These are phyloP conservation scores for Cecropterus lyciades DNA, from an alignment of 1,140 invertebrate genomes.

Conservation along the genomic window DNA sequence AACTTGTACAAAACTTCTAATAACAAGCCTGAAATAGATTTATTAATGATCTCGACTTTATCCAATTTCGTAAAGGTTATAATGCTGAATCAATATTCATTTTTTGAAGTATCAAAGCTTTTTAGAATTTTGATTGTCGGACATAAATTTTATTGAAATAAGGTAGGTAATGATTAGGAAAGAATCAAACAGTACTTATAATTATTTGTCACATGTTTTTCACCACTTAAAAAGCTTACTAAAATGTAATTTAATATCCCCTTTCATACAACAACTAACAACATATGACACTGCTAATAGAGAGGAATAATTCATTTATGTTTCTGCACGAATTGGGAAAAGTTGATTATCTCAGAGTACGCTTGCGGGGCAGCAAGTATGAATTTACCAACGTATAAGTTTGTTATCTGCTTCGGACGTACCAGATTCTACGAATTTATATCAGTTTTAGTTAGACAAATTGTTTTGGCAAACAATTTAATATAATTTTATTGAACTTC, in stretches of 20 bases:
- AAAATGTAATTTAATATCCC: too few relatives aligned
- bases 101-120: too few relatives aligned
- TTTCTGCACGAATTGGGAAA: background rate
- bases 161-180: too few relatives aligned
- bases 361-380: too few relatives aligned
- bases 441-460: background rate
- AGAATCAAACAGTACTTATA: too few relatives aligned
- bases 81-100: background rate
- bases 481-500: background rate
- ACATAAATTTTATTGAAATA: too few relatives aligned
- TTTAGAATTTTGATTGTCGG: too few relatives aligned
- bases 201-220: too few relatives aligned
- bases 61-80: background rate
- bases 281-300: background rate
- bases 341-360: background rate
- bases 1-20: conserved; percentile 9
- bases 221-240: too few relatives aligned
- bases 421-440: background rate
- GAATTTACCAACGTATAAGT: background rate
- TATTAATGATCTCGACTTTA: background rate
- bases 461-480: background rate
- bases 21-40: conserved; percentile 6
- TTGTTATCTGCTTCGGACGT: background rate
- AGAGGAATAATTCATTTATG: background rate
- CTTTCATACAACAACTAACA: too few relatives aligned